Percentiles rank a stretch among this genome's conserved stretches.
phyloP scores from a whole-genome alignment of 2,113 vertebrate genomes.

The Tor tambroides region DNA sequence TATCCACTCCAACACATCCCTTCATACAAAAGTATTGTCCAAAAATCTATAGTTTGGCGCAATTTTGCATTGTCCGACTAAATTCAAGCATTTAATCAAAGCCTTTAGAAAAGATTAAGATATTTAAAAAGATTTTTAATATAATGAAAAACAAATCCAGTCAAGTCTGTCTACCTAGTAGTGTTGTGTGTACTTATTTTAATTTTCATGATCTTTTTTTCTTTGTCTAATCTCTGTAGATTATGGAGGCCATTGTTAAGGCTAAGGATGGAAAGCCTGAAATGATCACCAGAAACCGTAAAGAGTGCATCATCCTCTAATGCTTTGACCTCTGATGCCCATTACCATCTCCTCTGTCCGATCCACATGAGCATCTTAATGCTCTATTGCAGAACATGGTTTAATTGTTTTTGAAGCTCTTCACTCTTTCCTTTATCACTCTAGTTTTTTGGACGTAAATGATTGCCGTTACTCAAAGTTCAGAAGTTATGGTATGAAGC shows the following conservation, averaged over 20 bases:
- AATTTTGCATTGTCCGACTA: neutral
- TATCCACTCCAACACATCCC: neutral
- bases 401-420: neutral
- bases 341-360: neutral
- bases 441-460: slow-evolving; percentile 66
- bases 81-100: too few species aligned
- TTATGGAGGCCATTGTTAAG: slow-evolving; percentile 79
- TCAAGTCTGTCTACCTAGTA: neutral
- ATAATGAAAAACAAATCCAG: neutral
- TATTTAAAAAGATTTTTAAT: neutral
- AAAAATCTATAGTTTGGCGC: neutral
- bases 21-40: too few species aligned
- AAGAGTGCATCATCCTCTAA: slow-evolving; percentile 80
- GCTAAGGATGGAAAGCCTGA: slow-evolving; percentile 79
- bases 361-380: neutral
- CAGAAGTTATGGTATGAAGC: slow-evolving; percentile 69
- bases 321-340: neutral
- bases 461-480: slow-evolving; percentile 69
- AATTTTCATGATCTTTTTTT: neutral
- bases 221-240: slow-evolving; percentile 61
- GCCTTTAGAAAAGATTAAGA: too few species aligned
- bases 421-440: slow-evolving; percentile 40
- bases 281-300: slow-evolving; percentile 81
- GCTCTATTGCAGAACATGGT: neutral
- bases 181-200: neutral